These are phyloP conservation scores for Hyaena hyaena DNA, from an alignment of 2,113 vertebrate species.

Conservation along the genomic window DNA sequence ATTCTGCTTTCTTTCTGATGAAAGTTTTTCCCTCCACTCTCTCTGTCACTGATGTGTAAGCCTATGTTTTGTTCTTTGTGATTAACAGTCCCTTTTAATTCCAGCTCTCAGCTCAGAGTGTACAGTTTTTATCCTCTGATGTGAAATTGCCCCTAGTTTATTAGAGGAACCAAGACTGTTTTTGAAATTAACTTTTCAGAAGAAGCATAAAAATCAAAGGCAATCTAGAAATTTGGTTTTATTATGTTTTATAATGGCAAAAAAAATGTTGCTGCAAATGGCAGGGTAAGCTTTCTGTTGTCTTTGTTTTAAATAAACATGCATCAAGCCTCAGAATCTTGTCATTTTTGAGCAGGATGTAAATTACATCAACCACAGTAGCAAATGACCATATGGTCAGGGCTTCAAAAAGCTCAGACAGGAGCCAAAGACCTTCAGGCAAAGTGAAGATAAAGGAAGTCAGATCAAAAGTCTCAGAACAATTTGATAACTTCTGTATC, in stretches of 20 bases:
- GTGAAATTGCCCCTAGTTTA: conserved; percentile 32
- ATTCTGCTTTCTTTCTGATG: conserved; percentile 75
- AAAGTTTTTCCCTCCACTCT: conserved; percentile 64
- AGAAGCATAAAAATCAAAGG: background rate
- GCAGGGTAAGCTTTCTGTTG: background rate
- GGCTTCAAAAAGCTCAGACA: background rate
- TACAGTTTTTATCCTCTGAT: conserved; percentile 54
- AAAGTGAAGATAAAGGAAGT: conserved; percentile 12
- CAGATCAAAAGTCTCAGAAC: background rate
- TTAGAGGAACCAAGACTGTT: conserved; percentile 33
- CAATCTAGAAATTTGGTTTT: background rate
- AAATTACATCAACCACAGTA: conserved; percentile 56
- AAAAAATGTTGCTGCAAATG: conserved; percentile 3
- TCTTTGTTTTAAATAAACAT: conserved; percentile 50
- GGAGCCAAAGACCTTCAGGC: background rate
- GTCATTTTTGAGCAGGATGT: conserved; percentile 51
- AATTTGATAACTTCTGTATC: background rate
- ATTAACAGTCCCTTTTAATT: conserved; percentile 78
- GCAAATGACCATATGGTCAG: background rate
- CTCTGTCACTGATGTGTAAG: conserved; percentile 61
- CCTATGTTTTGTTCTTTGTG: conserved; percentile 68
- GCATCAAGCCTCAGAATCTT: conserved; percentile 13
- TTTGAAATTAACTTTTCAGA: conserved; percentile 52
- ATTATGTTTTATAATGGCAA: conserved; percentile 52
- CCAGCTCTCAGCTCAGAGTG: conserved; percentile 72